Evolutionary conservation across 2,797 vertebrate species (phyloP).

Genomic region (Hybognathus amarus): DNA sequence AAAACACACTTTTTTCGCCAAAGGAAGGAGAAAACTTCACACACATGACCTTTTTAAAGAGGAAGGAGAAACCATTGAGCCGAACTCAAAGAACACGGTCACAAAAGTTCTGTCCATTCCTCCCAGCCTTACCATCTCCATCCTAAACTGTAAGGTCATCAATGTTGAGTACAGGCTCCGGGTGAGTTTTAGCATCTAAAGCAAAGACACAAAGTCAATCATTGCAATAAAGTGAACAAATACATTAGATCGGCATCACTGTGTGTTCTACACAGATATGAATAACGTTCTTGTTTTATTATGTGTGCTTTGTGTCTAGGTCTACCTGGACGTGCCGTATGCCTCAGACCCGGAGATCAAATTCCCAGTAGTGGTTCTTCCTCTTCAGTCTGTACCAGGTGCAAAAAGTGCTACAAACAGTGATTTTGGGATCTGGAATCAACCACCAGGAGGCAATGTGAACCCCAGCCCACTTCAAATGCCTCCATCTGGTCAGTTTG

Average conservation of each 20-base stretch:
- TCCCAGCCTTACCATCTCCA: slow-evolving; percentile 77
- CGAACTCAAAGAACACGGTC: slow-evolving; percentile 79
- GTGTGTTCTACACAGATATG: background rate
- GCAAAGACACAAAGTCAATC: background rate
- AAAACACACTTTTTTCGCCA: slow-evolving; percentile 89
- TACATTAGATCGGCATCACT: background rate
- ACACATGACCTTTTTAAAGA: slow-evolving; percentile 85
- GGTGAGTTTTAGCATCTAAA: slow-evolving; percentile 73
- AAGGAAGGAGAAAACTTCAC: slow-evolving; percentile 79
- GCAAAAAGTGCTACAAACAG: background rate
- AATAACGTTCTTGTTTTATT: background rate
- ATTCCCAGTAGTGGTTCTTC: slow-evolving; percentile 71
- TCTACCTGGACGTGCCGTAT: slow-evolving; percentile 76
- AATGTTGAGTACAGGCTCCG: slow-evolving; percentile 88
- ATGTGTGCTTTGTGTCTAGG: slow-evolving; percentile 60
- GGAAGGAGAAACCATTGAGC: slow-evolving; percentile 83
- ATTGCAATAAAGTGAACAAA: background rate
- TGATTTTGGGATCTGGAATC: slow-evolving; percentile 41
- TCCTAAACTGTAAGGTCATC: slow-evolving; percentile 87
- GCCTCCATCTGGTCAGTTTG: slow-evolving; percentile 9
- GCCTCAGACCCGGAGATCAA: slow-evolving; percentile 74
- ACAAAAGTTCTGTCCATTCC: slow-evolving; percentile 85
- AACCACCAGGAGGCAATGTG: slow-evolving; percentile 1
- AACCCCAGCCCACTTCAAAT: background rate
- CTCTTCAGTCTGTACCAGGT: background rate